These are phyloP conservation scores for Heliocidaris erythrogramma DNA, from an alignment of 35 echinoderm and acorn worm genomes.

Conservation along the genomic window DNA sequence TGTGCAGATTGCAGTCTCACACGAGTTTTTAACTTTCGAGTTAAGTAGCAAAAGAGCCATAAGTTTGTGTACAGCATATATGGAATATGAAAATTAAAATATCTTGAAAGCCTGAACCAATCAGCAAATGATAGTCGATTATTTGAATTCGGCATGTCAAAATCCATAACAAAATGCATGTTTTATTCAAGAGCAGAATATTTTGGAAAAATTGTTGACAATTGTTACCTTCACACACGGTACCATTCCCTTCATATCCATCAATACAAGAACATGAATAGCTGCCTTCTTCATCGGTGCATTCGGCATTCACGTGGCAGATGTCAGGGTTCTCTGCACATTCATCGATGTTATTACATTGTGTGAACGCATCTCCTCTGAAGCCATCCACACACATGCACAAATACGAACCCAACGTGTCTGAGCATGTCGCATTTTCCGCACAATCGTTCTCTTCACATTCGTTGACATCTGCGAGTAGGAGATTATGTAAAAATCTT, in stretches of 20 bases:
- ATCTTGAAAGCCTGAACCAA: too few relatives aligned
- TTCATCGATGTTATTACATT: neutral
- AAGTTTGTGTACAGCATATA: too few relatives aligned
- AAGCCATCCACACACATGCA: neutral
- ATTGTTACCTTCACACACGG: neutral
- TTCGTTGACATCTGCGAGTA: conserved; percentile 8
- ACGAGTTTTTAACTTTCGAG: too few relatives aligned
- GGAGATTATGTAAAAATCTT: neutral
- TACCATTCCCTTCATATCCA: neutral
- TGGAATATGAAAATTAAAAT: too few relatives aligned
- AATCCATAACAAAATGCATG: too few relatives aligned
- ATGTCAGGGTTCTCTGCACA: neutral
- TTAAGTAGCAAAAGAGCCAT: too few relatives aligned
- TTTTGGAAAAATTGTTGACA: too few relatives aligned
- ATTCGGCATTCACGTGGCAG: neutral
- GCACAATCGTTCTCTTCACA: neutral
- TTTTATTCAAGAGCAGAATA: too few relatives aligned
- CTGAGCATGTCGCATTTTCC: neutral
- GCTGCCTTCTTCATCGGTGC: neutral
- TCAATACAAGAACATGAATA: neutral
- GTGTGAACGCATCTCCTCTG: neutral
- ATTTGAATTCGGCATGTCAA: too few relatives aligned
- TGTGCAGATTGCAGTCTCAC: too few relatives aligned
- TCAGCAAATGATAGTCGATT: too few relatives aligned
- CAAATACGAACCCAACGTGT: neutral